A percentile compares a stretch with the other conserved stretches of the same genome.
Conservation (phyloP, 2,113 vertebrate species). For the Bombycilla garrulus region DNA sequence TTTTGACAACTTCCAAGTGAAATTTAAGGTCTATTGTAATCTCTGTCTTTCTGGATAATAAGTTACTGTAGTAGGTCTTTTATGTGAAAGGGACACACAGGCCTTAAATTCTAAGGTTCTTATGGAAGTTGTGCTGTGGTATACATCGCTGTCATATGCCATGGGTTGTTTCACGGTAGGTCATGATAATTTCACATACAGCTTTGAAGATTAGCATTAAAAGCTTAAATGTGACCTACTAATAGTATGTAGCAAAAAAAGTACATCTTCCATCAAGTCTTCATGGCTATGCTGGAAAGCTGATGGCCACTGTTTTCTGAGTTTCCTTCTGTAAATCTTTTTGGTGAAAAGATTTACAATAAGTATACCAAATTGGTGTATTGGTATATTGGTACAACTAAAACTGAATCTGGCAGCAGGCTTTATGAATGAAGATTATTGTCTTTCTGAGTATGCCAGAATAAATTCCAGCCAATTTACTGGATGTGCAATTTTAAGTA, state of each 20-base stretch:
- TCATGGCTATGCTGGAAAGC: background rate
- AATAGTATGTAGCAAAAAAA: background rate
- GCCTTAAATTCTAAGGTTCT: background rate
- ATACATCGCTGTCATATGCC: background rate
- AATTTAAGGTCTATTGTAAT: background rate
- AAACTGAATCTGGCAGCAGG: background rate
- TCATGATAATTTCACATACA: background rate
- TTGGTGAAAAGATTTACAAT: background rate
- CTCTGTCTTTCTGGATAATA: background rate
- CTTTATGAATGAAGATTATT: background rate
- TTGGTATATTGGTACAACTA: background rate
- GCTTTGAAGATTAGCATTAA: background rate
- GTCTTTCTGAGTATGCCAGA: background rate
- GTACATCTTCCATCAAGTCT: background rate
- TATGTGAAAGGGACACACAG: background rate
- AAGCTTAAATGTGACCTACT: background rate
- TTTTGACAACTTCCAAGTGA: background rate
- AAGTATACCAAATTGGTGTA: background rate
- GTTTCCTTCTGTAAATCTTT: background rate
- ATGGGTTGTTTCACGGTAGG: background rate
- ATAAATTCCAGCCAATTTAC: background rate
- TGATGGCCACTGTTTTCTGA: background rate
- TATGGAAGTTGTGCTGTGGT: background rate
- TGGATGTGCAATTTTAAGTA: background rate
- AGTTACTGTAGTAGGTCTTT: background rate